Conservation (phyloP, 2,113 vertebrate species). For the Myiagra hebetior region DNA sequence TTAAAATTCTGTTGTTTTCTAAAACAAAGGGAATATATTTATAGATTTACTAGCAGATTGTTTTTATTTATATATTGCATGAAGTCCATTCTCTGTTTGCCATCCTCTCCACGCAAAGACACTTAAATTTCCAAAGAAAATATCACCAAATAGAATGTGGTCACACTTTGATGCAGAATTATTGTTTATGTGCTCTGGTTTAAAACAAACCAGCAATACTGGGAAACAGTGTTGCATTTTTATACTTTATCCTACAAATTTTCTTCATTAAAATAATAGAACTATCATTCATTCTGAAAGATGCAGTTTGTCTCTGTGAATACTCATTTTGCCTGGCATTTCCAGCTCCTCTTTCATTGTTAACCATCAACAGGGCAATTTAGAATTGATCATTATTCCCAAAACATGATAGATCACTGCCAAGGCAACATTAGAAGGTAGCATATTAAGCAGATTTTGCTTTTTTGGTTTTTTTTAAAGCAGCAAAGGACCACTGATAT, state of each 20-base stretch:
- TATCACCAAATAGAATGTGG: neutral
- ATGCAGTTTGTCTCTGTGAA: neutral
- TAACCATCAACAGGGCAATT: neutral
- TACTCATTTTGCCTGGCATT: neutral
- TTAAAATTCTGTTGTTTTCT: slow-evolving; percentile 36
- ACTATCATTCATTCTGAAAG: neutral
- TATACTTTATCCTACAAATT: neutral
- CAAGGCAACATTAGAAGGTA: neutral
- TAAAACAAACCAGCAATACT: slow-evolving; percentile 44
- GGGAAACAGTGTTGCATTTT: slow-evolving; percentile 17
- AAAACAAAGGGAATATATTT: slow-evolving; percentile 48
- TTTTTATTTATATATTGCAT: slow-evolving; percentile 35
- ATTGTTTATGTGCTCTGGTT: neutral
- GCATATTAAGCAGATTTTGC: neutral
- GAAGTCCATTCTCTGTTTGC: neutral
- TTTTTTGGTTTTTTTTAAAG: neutral
- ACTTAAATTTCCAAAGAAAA: slow-evolving; percentile 27
- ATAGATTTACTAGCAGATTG: slow-evolving; percentile 21
- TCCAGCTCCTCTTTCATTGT: neutral
- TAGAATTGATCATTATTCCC: neutral
- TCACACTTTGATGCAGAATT: slow-evolving; percentile 26
- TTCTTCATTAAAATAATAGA: slow-evolving; percentile 14
- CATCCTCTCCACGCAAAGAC: neutral
- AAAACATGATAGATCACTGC: neutral
- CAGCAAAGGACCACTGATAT: neutral